Evolutionary conservation across 2,797 vertebrate genomes (phyloP).

Genomic region (Telmatherina bonti): DNA sequence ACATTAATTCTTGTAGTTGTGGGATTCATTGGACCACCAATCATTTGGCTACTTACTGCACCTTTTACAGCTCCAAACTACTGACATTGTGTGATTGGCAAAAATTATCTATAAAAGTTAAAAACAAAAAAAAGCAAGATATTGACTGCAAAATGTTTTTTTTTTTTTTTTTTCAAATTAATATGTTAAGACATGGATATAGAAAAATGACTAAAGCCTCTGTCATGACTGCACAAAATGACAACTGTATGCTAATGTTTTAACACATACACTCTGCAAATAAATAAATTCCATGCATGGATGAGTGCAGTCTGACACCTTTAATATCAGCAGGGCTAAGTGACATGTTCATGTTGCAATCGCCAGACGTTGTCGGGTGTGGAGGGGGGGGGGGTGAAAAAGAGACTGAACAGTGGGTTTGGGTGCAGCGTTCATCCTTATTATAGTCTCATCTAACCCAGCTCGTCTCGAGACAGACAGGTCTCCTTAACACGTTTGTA

Average conservation of each 20-base stretch:
- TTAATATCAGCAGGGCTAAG: slow-evolving; percentile 62
- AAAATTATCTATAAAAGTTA: not conserved
- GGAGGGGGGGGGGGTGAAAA: slow-evolving; percentile 25
- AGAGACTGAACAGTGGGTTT: slow-evolving; percentile 43
- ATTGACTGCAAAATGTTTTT: slow-evolving; percentile 10
- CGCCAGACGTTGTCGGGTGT: slow-evolving; percentile 38
- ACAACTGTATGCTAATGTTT: slow-evolving; percentile 61
- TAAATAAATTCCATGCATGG: slow-evolving; percentile 62
- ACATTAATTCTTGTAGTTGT: not conserved
- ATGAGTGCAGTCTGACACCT: slow-evolving; percentile 53
- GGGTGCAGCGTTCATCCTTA: slow-evolving; percentile 65
- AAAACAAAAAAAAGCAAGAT: not conserved
- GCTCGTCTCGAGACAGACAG: slow-evolving; percentile 52
- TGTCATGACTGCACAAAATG: slow-evolving; percentile 42
- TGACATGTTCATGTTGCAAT: slow-evolving; percentile 47
- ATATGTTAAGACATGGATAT: slow-evolving; percentile 25
- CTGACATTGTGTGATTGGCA: not conserved
- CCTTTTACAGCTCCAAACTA: not conserved
- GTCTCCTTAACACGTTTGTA: slow-evolving; percentile 56
- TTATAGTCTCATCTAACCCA: slow-evolving; percentile 40
- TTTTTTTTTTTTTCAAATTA: slow-evolving; percentile 9
- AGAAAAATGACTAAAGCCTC: slow-evolving; percentile 48
- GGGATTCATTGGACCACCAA: too few relatives aligned
- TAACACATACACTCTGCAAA: slow-evolving; percentile 46
- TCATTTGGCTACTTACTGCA: too few relatives aligned